Evolutionary conservation across 2,797 vertebrate genomes (phyloP).

Genomic region (Anguilla marmorata): DNA sequence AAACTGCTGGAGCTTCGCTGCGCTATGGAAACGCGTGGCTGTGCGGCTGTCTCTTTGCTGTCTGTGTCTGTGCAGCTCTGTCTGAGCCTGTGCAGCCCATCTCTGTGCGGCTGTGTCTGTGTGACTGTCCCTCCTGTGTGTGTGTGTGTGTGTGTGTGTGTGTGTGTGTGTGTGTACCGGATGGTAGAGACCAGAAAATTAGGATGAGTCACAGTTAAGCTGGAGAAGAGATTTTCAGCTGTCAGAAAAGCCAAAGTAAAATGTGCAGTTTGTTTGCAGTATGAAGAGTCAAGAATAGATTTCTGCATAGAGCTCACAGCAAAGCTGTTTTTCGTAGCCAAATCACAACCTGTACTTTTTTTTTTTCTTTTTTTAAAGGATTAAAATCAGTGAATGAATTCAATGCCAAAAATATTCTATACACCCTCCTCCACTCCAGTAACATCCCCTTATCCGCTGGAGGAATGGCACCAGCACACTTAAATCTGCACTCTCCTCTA

Average conservation of each 20-base stretch:
- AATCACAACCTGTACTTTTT: background rate
- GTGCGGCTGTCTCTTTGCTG: too few species aligned
- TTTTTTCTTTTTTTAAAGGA: background rate
- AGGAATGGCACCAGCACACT: background rate
- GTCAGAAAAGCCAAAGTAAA: background rate
- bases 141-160: background rate
- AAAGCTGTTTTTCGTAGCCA: background rate
- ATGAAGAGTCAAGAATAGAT: background rate
- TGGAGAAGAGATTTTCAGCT: background rate
- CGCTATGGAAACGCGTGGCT: background rate
- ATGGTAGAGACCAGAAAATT: background rate
- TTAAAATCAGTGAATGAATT: background rate
- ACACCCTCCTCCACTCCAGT: too few species aligned
- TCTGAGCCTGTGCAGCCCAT: too few species aligned
- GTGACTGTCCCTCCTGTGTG: background rate
- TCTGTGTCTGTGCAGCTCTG: too few species aligned
- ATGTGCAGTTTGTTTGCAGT: background rate
- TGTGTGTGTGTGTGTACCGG: too few species aligned
- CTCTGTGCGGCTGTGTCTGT: background rate
- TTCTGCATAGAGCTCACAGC: background rate
- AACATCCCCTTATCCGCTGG: too few species aligned
- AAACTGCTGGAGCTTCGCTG: too few species aligned
- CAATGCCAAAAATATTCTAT: background rate
- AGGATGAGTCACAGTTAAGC: background rate
- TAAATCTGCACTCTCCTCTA: background rate